These are phyloP conservation scores for Taeniopygia guttata DNA, from an alignment of 2,797 vertebrate genomes.

Conservation along the genomic window DNA sequence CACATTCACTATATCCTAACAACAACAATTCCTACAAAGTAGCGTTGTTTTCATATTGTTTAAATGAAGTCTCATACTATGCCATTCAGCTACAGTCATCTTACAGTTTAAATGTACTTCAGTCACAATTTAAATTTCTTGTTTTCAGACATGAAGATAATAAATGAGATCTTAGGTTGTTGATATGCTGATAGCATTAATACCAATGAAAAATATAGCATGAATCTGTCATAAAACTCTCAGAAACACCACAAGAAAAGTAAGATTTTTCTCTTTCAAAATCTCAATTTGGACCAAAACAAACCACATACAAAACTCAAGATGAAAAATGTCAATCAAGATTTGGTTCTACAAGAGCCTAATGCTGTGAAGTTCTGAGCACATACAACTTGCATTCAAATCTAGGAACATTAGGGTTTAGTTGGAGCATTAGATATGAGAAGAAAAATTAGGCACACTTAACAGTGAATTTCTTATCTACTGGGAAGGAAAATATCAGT, in stretches of 20 bases:
- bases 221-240: not conserved
- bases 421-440: not conserved
- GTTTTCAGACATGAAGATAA: not conserved
- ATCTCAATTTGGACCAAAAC: not conserved
- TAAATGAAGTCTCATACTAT: not conserved
- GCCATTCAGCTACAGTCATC: not conserved
- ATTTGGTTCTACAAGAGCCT: not conserved
- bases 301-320: rapidly evolving
- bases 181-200: not conserved
- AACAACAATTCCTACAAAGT: not conserved
- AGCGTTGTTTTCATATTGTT: not conserved
- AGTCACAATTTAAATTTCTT: not conserved
- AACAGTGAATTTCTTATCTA: not conserved
- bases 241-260: not conserved
- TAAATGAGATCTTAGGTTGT: not conserved
- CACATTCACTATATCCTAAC: not conserved
- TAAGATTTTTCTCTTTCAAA: not conserved
- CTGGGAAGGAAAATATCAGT: not conserved
- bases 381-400: not conserved
- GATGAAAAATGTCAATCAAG: not conserved
- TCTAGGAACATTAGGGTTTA: not conserved
- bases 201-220: not conserved
- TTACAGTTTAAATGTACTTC: not conserved
- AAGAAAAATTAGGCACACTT: not conserved
- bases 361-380: not conserved